A percentile compares a stretch with the other conserved stretches of the same genome.
phyloP scores from a whole-genome alignment of 2,113 vertebrate genomes.

The Phrynosoma platyrhinos region DNA sequence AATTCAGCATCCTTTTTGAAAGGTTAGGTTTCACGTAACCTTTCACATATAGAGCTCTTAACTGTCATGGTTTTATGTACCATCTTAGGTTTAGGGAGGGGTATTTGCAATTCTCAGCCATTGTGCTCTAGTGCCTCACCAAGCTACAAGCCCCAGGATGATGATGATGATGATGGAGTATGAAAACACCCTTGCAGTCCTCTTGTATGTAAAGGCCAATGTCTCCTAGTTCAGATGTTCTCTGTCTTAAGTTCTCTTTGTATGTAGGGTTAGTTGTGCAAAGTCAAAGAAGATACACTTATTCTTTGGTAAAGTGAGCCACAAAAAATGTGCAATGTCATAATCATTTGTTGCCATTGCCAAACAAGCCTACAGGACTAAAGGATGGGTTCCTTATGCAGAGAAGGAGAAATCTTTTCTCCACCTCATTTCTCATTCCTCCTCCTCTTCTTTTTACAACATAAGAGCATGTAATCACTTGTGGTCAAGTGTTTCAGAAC shows the following conservation, averaged over 20 bases:
- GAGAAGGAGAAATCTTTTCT: slow-evolving; percentile 3
- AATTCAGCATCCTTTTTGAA: too few species aligned
- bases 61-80: too few species aligned
- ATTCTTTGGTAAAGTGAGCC: neutral
- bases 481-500: neutral
- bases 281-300: neutral
- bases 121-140: too few species aligned
- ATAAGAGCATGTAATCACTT: neutral
- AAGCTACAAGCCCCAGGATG: too few species aligned
- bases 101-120: too few species aligned
- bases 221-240: neutral
- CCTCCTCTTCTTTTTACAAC: neutral
- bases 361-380: neutral
- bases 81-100: too few species aligned
- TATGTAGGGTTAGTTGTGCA: neutral
- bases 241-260: neutral
- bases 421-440: neutral
- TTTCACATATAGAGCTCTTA: too few species aligned
- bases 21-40: too few species aligned
- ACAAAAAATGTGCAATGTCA: neutral
- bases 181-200: too few species aligned
- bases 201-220: too few species aligned
- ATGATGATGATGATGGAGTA: too few species aligned
- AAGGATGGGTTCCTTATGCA: neutral
- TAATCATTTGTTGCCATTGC: neutral